Conservation (phyloP, 2,113 vertebrate species). For the Hystrix brachyura region DNA sequence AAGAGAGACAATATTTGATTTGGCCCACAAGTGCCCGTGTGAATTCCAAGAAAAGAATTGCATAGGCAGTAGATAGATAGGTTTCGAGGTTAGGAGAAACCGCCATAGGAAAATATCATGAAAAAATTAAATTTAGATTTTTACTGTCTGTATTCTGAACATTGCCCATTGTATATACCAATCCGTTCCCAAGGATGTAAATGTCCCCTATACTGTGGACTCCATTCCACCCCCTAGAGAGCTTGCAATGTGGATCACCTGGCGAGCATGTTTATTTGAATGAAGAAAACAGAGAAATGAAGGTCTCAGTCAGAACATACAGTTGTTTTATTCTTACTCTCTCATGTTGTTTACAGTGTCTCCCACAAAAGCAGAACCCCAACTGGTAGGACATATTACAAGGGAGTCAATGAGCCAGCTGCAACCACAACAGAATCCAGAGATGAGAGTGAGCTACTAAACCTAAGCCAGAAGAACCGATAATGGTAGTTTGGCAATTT, state of each 20-base stretch:
- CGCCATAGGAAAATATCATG: background rate
- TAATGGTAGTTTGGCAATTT: background rate
- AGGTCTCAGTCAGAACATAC: conserved; percentile 78
- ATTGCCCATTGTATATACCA: background rate
- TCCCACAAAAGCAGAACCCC: conserved; percentile 82
- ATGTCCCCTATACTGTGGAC: background rate
- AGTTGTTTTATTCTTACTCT: conserved; percentile 87
- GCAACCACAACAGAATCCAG: conserved; percentile 60
- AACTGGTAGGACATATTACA: background rate
- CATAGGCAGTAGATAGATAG: background rate
- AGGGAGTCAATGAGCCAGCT: conserved; percentile 75
- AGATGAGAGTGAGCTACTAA: background rate
- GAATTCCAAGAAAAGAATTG: background rate
- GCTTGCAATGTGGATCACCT: background rate
- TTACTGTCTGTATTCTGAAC: background rate
- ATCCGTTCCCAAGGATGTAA: rapidly evolving
- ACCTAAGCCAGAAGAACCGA: background rate
- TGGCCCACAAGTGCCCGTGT: background rate
- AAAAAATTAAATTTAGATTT: background rate
- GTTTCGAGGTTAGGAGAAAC: background rate
- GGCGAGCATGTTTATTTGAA: background rate
- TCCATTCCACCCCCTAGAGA: background rate
- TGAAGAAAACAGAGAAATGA: conserved; percentile 62
- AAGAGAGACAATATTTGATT: background rate
- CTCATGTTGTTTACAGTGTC: conserved; percentile 79